These are phyloP conservation scores for Coleophora deauratella DNA, from an alignment of 2,888 invertebrate species.

Conservation along the genomic window DNA sequence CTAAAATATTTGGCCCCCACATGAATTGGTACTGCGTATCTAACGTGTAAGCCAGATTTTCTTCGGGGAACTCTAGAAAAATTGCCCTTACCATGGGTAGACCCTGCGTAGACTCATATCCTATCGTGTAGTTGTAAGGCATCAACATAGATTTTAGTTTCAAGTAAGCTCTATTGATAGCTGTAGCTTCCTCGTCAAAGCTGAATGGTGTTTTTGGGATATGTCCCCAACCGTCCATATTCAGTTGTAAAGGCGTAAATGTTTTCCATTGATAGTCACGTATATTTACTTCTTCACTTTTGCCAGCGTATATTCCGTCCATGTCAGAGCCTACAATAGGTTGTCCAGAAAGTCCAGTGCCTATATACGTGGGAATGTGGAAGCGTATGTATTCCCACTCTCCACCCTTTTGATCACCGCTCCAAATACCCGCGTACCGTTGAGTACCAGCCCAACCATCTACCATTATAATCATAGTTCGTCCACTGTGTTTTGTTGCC, in stretches of 20 bases:
- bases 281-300: conserved; percentile 42
- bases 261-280: conserved; percentile 66
- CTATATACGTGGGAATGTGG: conserved; percentile 62
- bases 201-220: conserved; percentile 54
- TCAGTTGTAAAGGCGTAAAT: conserved; percentile 60
- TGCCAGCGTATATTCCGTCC: conserved; percentile 60
- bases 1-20: conserved; percentile 61
- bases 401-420: conserved; percentile 60
- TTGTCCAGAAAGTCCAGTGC: conserved; percentile 55
- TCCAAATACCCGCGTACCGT: conserved; percentile 58
- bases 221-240: conserved; percentile 65
- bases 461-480: conserved; percentile 57
- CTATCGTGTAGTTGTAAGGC: conserved; percentile 60
- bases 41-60: conserved; percentile 38
- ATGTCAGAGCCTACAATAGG: conserved; percentile 61
- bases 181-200: conserved; percentile 44
- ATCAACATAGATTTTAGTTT: conserved; percentile 59
- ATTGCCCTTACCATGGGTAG: conserved; percentile 61
- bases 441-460: conserved; percentile 67
- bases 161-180: conserved; percentile 56
- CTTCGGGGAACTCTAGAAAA: conserved; percentile 55
- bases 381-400: conserved; percentile 65
- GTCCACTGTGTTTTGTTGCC: conserved; percentile 27
- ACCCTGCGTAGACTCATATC: conserved; percentile 41
- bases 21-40: conserved; percentile 63